A percentile compares a stretch with the other conserved stretches of the same genome.
Conservation (phyloP, 2,888 invertebrate genomes). For the Gisinianus flammeolus region DNA sequence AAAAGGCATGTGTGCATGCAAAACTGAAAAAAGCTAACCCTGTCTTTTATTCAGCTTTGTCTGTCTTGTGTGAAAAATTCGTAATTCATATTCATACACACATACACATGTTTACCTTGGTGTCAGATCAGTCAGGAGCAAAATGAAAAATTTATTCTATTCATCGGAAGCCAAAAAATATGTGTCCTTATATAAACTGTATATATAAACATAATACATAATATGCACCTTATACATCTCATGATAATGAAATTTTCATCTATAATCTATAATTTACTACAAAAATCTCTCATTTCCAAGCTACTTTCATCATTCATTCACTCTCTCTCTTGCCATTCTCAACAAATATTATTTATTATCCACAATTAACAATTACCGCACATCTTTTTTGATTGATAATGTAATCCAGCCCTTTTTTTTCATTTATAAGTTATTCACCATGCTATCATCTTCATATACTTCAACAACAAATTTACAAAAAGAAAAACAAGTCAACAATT, state of each 20-base stretch:
- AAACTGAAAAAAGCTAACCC: too few species aligned
- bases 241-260: not conserved
- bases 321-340: not conserved
- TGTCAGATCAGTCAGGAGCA: not conserved
- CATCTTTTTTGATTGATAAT: slow-evolving; percentile 8
- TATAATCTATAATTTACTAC: not conserved
- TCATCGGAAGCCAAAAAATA: not conserved
- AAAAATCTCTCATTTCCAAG: not conserved
- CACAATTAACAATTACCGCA: not conserved
- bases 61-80: not conserved
- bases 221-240: not conserved
- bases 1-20: not conserved
- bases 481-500: too few species aligned
- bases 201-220: too few species aligned
- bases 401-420: slow-evolving; percentile 4
- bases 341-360: slow-evolving; percentile 15
- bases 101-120: slow-evolving; percentile 7
- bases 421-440: not conserved
- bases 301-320: not conserved
- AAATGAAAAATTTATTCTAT: slow-evolving; percentile 6
- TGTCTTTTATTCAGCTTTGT: not conserved
- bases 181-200: not conserved
- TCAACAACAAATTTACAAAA: too few species aligned
- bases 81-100: too few species aligned
- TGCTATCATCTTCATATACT: too few species aligned